Conservation (phyloP, 2,888 invertebrate species). For the Ptychoptera contaminata region DNA sequence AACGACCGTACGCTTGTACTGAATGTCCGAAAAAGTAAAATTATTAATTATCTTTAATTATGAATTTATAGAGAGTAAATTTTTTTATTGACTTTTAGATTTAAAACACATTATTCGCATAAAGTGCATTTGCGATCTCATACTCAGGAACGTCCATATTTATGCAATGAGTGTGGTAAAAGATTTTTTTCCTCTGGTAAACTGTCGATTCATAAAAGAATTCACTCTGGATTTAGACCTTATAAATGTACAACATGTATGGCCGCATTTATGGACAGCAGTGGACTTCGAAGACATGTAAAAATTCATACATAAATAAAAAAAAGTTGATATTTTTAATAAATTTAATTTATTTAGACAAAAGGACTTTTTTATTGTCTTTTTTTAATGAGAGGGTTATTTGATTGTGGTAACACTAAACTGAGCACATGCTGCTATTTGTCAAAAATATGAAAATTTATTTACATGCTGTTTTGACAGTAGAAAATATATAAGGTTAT, state of each 20-base stretch:
- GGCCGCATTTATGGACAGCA: constrained; percentile 10
- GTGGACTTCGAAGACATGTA: constrained; percentile 9
- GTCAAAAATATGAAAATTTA: too few species aligned
- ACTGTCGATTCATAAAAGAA: constrained; percentile 9
- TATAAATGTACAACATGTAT: constrained; percentile 9
- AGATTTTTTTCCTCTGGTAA: constrained; percentile 11
- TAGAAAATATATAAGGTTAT: too few species aligned
- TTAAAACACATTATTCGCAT: constrained; percentile 10
- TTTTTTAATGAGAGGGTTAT: too few species aligned
- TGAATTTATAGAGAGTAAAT: not conserved
- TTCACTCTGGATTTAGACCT: constrained; percentile 10
- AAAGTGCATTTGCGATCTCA: constrained; percentile 11
- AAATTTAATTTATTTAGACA: too few species aligned
- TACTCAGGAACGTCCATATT: constrained; percentile 10
- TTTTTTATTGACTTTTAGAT: not conserved
- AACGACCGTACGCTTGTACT: constrained; percentile 9
- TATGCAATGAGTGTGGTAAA: constrained; percentile 9
- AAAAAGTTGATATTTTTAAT: not conserved
- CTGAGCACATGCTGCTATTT: too few species aligned
- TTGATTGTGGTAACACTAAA: too few species aligned
- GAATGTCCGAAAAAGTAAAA: constrained; percentile 8
- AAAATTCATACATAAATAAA: constrained; percentile 6
- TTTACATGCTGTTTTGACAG: too few species aligned
- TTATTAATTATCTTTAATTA: not conserved
- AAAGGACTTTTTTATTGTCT: too few species aligned